Evolutionary conservation across 2,888 invertebrate species (phyloP).

Genomic region (Carpatolechia fugitivella): DNA sequence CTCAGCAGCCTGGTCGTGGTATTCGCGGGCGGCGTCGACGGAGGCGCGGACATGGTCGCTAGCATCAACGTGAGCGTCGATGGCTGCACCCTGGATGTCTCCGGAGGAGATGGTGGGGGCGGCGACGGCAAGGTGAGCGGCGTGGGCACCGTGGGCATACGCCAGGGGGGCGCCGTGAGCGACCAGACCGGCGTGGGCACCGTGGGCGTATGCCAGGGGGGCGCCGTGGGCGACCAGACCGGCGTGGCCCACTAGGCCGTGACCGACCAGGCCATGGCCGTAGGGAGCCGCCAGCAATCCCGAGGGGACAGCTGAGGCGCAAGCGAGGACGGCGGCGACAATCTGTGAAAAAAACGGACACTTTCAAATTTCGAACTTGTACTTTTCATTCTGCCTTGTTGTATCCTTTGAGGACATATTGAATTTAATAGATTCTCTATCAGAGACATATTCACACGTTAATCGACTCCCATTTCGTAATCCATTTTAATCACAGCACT

Average conservation of each 20-base stretch:
- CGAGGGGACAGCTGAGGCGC: conserved; percentile 28
- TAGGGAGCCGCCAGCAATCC: conserved; percentile 22
- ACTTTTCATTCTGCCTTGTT: no score
- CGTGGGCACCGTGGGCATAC: conserved; percentile 44
- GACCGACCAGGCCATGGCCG: conserved; percentile 27
- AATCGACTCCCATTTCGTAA: not conserved
- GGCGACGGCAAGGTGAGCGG: conserved; percentile 42
- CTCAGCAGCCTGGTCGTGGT: conserved; percentile 70
- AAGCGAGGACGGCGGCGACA: conserved; percentile 71
- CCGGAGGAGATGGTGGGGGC: conserved; percentile 46
- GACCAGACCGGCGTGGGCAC: no score
- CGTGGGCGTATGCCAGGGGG: conserved; percentile 34
- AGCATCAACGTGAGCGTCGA: conserved; percentile 65
- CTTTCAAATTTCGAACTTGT: conserved; percentile 14
- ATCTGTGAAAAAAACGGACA: conserved; percentile 60
- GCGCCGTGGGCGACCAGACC: conserved; percentile 27
- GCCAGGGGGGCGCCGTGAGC: conserved; percentile 45
- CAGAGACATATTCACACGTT: no score
- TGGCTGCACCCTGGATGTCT: conserved; percentile 34
- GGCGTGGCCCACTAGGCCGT: conserved; percentile 23
- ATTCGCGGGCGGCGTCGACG: conserved; percentile 63
- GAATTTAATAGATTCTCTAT: no score
- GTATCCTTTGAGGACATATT: no score
- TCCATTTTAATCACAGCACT: conserved; percentile 26
- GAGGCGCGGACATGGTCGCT: conserved; percentile 70